Evolutionary conservation across 2,797 vertebrate genomes (phyloP).

Genomic region (Zalophus californianus): DNA sequence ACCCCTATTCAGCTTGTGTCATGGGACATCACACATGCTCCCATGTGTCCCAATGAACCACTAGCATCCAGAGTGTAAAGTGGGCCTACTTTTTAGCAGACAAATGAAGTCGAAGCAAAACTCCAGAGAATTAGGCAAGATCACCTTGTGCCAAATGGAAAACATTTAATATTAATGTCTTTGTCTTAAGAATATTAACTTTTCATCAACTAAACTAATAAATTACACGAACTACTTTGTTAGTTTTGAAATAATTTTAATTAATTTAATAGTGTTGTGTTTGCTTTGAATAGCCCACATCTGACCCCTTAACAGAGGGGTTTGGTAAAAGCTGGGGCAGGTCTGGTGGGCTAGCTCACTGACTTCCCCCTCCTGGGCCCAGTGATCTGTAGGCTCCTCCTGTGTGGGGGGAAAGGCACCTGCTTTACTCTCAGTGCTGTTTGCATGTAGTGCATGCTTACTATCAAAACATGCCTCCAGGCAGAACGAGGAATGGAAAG

Average conservation of each 20-base stretch:
- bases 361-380: not conserved
- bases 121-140: not conserved
- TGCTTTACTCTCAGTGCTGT: not conserved
- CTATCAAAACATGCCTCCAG: not conserved
- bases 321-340: too few relatives aligned
- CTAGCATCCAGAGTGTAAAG: not conserved
- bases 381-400: too few relatives aligned
- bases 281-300: not conserved
- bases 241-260: not conserved
- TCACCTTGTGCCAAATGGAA: not conserved
- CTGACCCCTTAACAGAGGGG: not conserved
- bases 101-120: not conserved
- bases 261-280: not conserved
- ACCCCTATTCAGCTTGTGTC: not conserved
- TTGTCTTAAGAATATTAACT: not conserved
- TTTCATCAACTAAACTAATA: not conserved
- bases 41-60: not conserved
- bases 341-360: not conserved
- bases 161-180: not conserved
- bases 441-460: rapidly evolving
- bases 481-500: not conserved
- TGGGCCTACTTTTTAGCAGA: not conserved
- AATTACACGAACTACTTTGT: not conserved
- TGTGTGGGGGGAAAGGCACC: not conserved
- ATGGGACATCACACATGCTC: rapidly evolving